Percentiles rank a stretch among this genome's conserved stretches.
Evolutionary conservation across 2,888 invertebrate genomes (phyloP).

Genomic region (Polymixis lichenea): DNA sequence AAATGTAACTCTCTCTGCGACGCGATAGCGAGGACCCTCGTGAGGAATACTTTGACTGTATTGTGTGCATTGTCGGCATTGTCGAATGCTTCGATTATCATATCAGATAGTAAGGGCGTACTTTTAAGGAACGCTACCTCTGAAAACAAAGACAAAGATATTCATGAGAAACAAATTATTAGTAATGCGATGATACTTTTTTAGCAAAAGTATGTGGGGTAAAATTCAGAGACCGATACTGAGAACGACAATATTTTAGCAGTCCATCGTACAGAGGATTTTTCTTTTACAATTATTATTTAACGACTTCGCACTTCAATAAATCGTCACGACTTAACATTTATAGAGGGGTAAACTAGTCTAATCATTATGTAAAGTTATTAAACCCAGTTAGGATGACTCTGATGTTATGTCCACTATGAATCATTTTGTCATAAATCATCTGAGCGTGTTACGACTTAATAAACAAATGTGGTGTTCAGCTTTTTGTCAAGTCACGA

Average conservation of each 20-base stretch:
- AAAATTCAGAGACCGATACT: not conserved
- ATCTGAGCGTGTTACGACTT: not conserved
- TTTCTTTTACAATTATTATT: not conserved
- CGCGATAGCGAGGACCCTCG: conserved; percentile 91
- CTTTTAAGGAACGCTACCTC: conserved; percentile 76
- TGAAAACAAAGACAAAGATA: conserved; percentile 72
- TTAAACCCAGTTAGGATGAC: not conserved
- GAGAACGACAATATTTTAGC: not conserved
- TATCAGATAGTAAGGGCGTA: conserved; percentile 76
- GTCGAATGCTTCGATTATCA: conserved; percentile 76
- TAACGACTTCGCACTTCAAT: not conserved
- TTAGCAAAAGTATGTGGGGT: not conserved
- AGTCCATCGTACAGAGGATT: not conserved
- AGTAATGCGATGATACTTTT: not conserved
- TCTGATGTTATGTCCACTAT: not conserved
- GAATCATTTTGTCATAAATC: conserved; percentile 5
- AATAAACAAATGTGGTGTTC: not conserved
- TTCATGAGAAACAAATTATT: not conserved
- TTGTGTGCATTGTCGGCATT: conserved; percentile 74
- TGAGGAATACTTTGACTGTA: conserved; percentile 90
- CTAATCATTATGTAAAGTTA: not conserved
- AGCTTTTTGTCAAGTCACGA: conserved; percentile 13
- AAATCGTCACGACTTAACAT: not conserved
- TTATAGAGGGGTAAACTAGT: not conserved
- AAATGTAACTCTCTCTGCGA: conserved; percentile 91